phyloP scores from a whole-genome alignment of 2,113 vertebrate genomes.

The Seriola quinqueradiata region DNA sequence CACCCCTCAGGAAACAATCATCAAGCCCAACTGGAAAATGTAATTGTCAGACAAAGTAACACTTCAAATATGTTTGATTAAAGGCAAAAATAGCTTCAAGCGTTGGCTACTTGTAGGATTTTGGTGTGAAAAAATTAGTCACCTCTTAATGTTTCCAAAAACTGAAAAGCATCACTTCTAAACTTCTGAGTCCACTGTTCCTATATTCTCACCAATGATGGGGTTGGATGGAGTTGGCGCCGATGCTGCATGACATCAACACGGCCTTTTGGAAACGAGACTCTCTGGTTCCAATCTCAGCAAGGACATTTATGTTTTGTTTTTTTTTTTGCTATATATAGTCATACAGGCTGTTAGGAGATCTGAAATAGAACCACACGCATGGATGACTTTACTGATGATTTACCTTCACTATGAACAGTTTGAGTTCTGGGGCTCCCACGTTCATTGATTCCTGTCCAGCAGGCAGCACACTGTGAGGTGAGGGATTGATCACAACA shows the following conservation, averaged over 20 bases:
- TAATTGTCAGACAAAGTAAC: constrained; percentile 39
- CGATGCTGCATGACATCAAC: constrained; percentile 66
- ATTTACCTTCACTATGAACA: constrained; percentile 48
- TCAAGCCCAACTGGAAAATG: constrained; percentile 46
- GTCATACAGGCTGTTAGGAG: constrained; percentile 22
- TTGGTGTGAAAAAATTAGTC: constrained; percentile 61
- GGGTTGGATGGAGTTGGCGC: constrained; percentile 50
- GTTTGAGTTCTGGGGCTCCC: constrained; percentile 1
- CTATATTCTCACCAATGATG: constrained; percentile 29
- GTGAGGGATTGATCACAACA: constrained; percentile 44
- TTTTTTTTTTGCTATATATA: constrained; percentile 22
- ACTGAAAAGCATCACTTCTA: constrained; percentile 24
- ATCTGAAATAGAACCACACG: constrained; percentile 50
- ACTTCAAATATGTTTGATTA: constrained; percentile 50
- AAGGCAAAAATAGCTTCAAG: constrained; percentile 35
- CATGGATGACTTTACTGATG: constrained; percentile 57
- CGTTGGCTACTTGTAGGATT: constrained; percentile 24
- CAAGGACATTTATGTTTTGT: constrained; percentile 34
- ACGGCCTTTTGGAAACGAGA: constrained; percentile 47
- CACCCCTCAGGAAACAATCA: constrained; percentile 50
- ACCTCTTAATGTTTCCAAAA: constrained; percentile 38
- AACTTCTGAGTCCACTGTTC: neutral
- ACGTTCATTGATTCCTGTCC: constrained; percentile 30
- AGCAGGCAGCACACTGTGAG: constrained; percentile 19
- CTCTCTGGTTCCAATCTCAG: constrained; percentile 65